Conservation (phyloP, 2,113 vertebrate genomes). For the Mesoclemmys tuberculata region DNA sequence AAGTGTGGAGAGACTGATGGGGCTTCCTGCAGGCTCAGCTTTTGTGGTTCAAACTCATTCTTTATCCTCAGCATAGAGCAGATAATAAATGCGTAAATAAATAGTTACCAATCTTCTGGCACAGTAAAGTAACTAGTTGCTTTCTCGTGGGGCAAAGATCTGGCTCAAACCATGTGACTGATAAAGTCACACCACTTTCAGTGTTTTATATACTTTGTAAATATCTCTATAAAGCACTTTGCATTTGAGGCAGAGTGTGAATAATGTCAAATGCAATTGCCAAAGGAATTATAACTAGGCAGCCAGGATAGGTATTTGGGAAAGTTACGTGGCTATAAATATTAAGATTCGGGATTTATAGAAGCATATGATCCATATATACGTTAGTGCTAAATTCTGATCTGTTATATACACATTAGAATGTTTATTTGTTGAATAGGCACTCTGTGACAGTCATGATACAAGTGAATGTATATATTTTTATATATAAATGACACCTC, state of each 20-base stretch:
- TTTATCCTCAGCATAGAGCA: constrained; percentile 77
- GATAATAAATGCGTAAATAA: constrained; percentile 83
- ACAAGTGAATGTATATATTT: not conserved
- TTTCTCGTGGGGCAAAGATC: constrained; percentile 70
- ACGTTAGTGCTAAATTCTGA: not conserved
- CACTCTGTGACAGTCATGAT: not conserved
- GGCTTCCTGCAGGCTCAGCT: constrained; percentile 84
- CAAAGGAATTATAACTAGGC: not conserved
- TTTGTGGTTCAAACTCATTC: constrained; percentile 81
- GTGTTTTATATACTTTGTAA: not conserved
- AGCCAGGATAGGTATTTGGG: not conserved
- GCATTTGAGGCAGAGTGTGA: constrained; percentile 12
- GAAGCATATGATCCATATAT: not conserved
- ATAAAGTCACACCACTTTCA: not conserved
- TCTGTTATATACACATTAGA: not conserved
- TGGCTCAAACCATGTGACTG: constrained; percentile 15
- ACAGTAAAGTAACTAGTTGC: constrained; percentile 71
- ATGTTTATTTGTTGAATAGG: not conserved
- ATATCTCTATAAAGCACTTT: not conserved
- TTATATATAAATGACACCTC: not conserved
- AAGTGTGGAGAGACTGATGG: constrained; percentile 99
- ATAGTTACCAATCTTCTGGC: constrained; percentile 78
- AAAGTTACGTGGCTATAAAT: not conserved
- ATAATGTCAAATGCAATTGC: not conserved
- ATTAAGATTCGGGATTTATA: not conserved